Conservation (phyloP, 2,797 vertebrate genomes). For the Limnodromus scolopaceus region DNA sequence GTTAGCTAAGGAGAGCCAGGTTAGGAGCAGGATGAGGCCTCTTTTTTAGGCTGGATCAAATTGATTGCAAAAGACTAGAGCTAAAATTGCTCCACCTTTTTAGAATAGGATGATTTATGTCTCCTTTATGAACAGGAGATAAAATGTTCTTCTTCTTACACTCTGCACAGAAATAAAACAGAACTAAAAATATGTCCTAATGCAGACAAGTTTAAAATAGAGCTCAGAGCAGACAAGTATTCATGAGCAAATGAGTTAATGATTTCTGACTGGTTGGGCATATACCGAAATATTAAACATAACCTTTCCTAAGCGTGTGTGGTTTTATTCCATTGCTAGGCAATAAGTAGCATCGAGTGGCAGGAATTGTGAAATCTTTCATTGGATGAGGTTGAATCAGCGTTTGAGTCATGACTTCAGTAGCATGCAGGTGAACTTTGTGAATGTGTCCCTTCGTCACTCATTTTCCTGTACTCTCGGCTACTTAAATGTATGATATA, state of each 20-base stretch:
- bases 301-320: constrained; percentile 11
- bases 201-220: constrained; percentile 54
- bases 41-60: constrained; percentile 15
- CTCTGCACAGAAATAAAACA: constrained; percentile 47
- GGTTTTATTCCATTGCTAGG: not conserved
- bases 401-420: not conserved
- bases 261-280: constrained; percentile 42
- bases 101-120: constrained; percentile 60
- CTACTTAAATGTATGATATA: not conserved
- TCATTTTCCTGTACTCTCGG: not conserved
- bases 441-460: not conserved
- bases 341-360: not conserved
- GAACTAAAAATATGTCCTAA: constrained; percentile 48
- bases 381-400: not conserved
- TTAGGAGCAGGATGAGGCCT: not conserved
- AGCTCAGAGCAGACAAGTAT: constrained; percentile 29
- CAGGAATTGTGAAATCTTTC: not conserved
- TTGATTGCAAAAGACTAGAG: not conserved
- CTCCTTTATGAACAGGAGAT: constrained; percentile 51
- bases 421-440: not conserved
- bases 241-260: constrained; percentile 51
- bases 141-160: constrained; percentile 52
- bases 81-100: constrained; percentile 48
- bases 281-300: not conserved
- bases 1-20: not conserved